Percentiles rank a stretch among this genome's conserved stretches.
These are phyloP conservation scores for Psix sp. DNA, from an alignment of 1,140 invertebrate species.

Conservation along the genomic window DNA sequence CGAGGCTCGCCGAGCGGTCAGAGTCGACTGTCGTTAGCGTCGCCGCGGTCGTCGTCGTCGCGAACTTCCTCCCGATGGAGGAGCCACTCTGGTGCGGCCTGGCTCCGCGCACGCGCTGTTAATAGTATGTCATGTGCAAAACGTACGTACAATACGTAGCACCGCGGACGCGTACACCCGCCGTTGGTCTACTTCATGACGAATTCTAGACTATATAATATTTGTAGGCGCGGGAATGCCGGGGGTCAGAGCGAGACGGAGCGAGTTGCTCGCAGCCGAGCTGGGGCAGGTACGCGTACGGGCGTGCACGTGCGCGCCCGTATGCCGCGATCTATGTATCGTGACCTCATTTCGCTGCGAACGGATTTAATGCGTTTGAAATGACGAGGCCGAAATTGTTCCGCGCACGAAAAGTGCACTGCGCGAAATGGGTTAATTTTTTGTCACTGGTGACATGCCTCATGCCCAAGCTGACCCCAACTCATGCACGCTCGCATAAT, in stretches of 20 bases:
- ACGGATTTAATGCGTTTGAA: constrained; percentile 61
- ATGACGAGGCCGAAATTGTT: constrained; percentile 60
- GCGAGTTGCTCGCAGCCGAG: constrained; percentile 15
- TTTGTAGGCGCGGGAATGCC: constrained; percentile 24
- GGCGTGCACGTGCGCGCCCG: constrained; percentile 43
- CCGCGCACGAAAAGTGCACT: constrained; percentile 52
- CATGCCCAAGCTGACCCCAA: no score
- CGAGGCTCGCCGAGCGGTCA: constrained; percentile 29
- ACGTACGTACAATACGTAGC: constrained; percentile 44
- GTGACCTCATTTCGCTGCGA: constrained; percentile 58
- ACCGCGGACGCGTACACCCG: constrained; percentile 49
- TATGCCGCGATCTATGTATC: constrained; percentile 52
- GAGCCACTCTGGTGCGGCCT: constrained; percentile 20
- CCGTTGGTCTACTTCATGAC: constrained; percentile 56
- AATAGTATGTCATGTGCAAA: constrained; percentile 48
- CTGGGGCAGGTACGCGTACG: constrained; percentile 39
- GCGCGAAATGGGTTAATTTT: constrained; percentile 56
- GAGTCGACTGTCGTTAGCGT: constrained; percentile 34
- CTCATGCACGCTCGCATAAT: not conserved
- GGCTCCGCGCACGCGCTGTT: constrained; percentile 33
- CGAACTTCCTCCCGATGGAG: constrained; percentile 32
- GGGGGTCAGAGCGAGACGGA: constrained; percentile 9
- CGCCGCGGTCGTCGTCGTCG: constrained; percentile 29
- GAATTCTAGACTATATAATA: constrained; percentile 58
- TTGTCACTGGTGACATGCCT: constrained; percentile 18